Evolutionary conservation across 2,797 vertebrate genomes (phyloP).

Genomic region (Anolis apletophallus): DNA sequence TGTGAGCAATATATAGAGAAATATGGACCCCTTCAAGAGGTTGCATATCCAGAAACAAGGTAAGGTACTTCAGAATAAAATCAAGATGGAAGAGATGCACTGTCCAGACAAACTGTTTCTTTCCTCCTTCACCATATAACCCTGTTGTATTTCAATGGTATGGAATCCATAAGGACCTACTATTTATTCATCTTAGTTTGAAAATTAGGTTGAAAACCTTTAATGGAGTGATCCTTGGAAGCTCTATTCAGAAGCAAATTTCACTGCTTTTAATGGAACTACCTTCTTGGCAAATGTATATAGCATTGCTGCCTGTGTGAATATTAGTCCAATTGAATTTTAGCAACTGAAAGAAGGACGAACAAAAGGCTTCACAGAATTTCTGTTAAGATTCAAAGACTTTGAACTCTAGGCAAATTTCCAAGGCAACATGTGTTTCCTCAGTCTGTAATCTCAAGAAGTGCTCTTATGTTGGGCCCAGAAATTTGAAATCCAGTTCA

Average conservation of each 20-base stretch:
- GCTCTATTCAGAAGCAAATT: no score
- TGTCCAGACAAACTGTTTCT: neutral
- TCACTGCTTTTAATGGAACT: neutral
- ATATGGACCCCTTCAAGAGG: constrained; percentile 63
- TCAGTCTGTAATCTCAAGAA: neutral
- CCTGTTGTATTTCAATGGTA: neutral
- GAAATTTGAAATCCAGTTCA: neutral
- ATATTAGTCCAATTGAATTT: neutral
- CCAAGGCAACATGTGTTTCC: neutral
- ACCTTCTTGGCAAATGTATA: neutral
- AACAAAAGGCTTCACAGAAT: neutral
- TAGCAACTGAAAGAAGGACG: neutral
- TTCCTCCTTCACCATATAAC: neutral
- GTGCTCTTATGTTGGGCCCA: neutral
- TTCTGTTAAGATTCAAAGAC: neutral
- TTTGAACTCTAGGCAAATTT: neutral
- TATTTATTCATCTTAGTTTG: neutral
- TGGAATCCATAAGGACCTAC: neutral
- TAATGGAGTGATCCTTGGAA: neutral
- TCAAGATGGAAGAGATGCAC: neutral
- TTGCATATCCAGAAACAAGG: constrained; percentile 60
- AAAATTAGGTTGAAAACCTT: neutral
- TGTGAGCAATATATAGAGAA: constrained; percentile 72
- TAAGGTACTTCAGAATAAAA: constrained; percentile 29
- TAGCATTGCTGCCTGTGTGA: neutral